A percentile compares a stretch with the other conserved stretches of the same genome.
Conservation (phyloP, 2,797 vertebrate species). For the Falco berigora region DNA sequence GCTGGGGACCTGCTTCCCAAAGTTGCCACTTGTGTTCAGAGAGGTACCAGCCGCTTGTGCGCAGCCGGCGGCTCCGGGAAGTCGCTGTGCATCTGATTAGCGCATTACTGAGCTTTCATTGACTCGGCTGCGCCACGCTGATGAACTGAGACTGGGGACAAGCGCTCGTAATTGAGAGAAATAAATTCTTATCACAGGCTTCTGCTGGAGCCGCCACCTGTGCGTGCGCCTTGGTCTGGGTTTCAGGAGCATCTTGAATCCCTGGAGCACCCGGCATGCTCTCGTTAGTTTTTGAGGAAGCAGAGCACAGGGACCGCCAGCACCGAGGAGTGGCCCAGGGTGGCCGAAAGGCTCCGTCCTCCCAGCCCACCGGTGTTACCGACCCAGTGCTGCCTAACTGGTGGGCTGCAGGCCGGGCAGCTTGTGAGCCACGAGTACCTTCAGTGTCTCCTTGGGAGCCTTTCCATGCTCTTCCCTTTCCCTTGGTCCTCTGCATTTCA, state of each 20-base stretch:
- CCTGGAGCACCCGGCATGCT: neutral
- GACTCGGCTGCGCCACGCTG: slow-evolving; percentile 83
- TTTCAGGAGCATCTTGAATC: neutral
- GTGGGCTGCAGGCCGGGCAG: neutral
- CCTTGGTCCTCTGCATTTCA: neutral
- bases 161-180: slow-evolving; percentile 88
- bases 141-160: slow-evolving; percentile 92
- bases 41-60: neutral
- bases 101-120: slow-evolving; percentile 86
- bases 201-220: slow-evolving; percentile 36
- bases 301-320: neutral
- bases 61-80: slow-evolving; percentile 48
- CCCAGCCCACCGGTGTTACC: neutral
- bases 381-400: rapidly evolving
- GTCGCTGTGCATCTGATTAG: slow-evolving; percentile 84
- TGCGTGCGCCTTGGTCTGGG: neutral
- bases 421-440: neutral
- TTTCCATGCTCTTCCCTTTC: neutral
- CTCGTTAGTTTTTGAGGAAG: neutral
- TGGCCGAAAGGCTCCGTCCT: neutral
- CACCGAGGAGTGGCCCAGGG: rapidly evolving
- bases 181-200: slow-evolving; percentile 89
- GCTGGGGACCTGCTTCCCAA: neutral
- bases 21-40: neutral
- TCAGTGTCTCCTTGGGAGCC: neutral